Conservation (phyloP, 1,140 invertebrate genomes). For the Oreohelix idahoensis region DNA sequence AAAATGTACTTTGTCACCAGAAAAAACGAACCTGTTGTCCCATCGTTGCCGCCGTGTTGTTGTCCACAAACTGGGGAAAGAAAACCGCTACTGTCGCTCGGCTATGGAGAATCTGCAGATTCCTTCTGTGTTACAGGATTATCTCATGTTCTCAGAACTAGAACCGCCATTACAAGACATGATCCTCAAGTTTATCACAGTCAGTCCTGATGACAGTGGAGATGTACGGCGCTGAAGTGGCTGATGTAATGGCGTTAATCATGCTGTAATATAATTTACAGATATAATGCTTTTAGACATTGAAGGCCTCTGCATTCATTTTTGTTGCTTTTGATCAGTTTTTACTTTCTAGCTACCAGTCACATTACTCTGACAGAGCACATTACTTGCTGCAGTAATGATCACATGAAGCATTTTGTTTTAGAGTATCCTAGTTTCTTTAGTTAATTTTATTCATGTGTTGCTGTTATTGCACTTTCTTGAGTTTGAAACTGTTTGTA, state of each 20-base stretch:
- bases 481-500: too few species aligned
- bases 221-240: neutral
- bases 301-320: neutral
- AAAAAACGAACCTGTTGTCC: conserved; percentile 35
- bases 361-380: neutral
- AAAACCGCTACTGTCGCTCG: conserved; percentile 26
- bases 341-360: neutral
- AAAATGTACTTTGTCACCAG: conserved; percentile 28
- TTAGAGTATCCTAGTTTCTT: too few species aligned
- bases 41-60: conserved; percentile 41
- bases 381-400: too few species aligned
- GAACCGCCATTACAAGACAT: conserved; percentile 35
- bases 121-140: conserved; percentile 39
- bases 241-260: neutral
- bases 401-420: too few species aligned
- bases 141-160: conserved; percentile 45
- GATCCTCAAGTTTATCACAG: conserved; percentile 39
- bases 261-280: neutral
- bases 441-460: too few species aligned
- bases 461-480: too few species aligned
- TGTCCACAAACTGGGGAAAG: conserved; percentile 32
- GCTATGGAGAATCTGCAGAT: conserved; percentile 36
- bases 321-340: neutral
- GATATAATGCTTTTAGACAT: neutral
- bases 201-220: conserved; percentile 13